Evolutionary conservation across 1,140 invertebrate genomes (phyloP).

Genomic region (Epicauta chinensis): DNA sequence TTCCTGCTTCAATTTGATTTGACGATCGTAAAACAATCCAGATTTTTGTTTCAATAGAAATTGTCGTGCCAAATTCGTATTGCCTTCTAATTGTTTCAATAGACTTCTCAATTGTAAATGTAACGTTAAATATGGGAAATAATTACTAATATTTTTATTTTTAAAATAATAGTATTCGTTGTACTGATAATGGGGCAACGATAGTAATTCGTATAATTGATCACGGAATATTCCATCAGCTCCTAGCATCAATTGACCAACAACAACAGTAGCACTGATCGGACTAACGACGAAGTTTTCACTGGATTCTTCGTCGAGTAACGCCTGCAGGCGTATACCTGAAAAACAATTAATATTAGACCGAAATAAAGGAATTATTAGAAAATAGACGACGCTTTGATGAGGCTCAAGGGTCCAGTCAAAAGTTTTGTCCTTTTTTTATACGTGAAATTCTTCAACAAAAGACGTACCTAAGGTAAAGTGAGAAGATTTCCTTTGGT

Average conservation of each 20-base stretch:
- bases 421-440: too few species aligned
- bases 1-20: constrained; percentile 41
- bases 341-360: too few species aligned
- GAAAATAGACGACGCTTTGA: too few species aligned
- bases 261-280: constrained; percentile 54
- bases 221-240: constrained; percentile 50
- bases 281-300: constrained; percentile 63
- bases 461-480: too few species aligned
- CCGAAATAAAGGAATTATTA: too few species aligned
- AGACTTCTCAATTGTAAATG: constrained; percentile 27
- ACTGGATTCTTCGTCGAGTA: constrained; percentile 11
- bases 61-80: neutral
- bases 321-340: constrained; percentile 26
- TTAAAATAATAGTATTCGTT: constrained; percentile 36
- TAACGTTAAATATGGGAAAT: constrained; percentile 15
- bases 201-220: constrained; percentile 51
- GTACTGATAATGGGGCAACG: constrained; percentile 44
- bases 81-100: constrained; percentile 15
- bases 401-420: too few species aligned
- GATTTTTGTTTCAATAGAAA: constrained; percentile 46
- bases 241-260: constrained; percentile 58
- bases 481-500: too few species aligned
- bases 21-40: constrained; percentile 47
- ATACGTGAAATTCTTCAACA: too few species aligned
- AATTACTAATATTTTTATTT: constrained; percentile 18